Evolutionary conservation across 2,113 vertebrate genomes (phyloP).

Genomic region (Deroptyus accipitrinus): DNA sequence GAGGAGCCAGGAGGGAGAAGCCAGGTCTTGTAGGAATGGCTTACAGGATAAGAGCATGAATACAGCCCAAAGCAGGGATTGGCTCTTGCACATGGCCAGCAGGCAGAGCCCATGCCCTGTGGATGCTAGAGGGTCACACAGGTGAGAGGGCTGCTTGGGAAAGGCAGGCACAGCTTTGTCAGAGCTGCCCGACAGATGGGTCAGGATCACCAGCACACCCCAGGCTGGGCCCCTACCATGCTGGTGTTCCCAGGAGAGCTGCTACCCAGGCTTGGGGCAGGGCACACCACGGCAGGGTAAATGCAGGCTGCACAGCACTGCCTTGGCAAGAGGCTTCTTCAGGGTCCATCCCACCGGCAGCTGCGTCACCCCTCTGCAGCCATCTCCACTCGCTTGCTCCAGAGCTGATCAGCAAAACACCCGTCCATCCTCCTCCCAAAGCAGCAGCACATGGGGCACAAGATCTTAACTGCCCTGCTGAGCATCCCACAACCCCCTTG

Average conservation of each 20-base stretch:
- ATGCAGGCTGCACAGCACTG: rapidly evolving
- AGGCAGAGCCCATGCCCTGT: neutral
- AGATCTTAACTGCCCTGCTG: neutral
- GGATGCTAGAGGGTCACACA: neutral
- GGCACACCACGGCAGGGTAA: neutral
- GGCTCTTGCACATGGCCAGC: neutral
- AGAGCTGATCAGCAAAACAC: neutral
- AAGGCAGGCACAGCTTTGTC: neutral
- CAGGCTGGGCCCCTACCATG: neutral
- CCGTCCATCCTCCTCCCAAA: neutral
- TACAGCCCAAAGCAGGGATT: neutral
- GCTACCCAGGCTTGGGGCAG: no score
- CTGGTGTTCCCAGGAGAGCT: neutral
- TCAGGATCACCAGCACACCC: neutral
- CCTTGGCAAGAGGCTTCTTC: neutral
- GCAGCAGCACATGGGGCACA: no score
- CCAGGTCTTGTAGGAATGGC: neutral
- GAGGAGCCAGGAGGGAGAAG: neutral
- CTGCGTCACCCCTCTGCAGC: rapidly evolving
- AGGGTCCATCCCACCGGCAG: neutral
- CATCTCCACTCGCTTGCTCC: neutral
- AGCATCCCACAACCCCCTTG: neutral
- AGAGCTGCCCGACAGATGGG: rapidly evolving
- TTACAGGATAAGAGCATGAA: neutral
- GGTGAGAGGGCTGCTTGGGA: neutral